Evolutionary conservation across 2,113 vertebrate species (phyloP).

Genomic region (Hemiscyllium ocellatum): DNA sequence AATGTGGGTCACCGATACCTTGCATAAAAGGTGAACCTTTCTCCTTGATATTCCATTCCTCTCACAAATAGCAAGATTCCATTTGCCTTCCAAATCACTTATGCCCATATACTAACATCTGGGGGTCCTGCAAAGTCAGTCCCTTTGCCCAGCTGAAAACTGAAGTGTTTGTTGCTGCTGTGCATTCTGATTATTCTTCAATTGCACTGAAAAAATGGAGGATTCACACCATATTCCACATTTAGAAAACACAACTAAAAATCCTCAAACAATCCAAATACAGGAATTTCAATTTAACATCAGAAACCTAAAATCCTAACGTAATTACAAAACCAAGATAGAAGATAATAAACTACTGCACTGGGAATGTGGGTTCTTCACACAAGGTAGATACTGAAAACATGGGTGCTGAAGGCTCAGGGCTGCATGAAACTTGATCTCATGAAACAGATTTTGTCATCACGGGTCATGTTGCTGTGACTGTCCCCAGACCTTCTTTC

Average conservation of each 20-base stretch:
- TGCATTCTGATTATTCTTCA: not conserved
- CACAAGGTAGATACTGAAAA: not conserved
- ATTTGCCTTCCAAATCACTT: too few relatives aligned
- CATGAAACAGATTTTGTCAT: not conserved
- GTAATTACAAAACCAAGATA: not conserved
- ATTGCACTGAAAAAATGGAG: not conserved
- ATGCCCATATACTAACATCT: too few relatives aligned
- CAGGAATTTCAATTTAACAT: not conserved
- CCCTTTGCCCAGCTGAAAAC: too few relatives aligned
- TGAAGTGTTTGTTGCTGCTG: not conserved
- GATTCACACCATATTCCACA: not conserved
- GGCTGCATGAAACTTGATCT: not conserved
- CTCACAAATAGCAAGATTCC: too few relatives aligned
- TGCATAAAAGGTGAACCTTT: too few relatives aligned
- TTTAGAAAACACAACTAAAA: not conserved
- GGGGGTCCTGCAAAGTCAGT: too few relatives aligned
- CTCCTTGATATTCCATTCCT: too few relatives aligned
- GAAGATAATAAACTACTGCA: not conserved
- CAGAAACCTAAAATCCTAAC: not conserved
- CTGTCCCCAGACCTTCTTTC: not conserved
- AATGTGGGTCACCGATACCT: too few relatives aligned
- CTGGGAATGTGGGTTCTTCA: not conserved
- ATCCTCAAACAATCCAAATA: not conserved
- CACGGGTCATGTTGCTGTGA: not conserved
- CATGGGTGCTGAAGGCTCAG: not conserved